Evolutionary conservation across 2,113 vertebrate species (phyloP).

Genomic region (Grantiella picta): DNA sequence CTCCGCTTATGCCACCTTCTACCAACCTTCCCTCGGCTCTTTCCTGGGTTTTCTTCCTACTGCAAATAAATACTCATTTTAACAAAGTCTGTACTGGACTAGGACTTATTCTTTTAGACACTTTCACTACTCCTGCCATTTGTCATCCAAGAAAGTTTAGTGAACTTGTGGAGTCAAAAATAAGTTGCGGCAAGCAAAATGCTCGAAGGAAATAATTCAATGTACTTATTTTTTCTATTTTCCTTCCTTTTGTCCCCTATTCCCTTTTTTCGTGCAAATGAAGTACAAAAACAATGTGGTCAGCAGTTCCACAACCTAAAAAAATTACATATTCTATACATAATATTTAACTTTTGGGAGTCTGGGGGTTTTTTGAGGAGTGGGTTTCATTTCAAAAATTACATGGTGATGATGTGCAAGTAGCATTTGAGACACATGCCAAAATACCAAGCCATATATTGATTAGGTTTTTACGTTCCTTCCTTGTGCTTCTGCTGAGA

Average conservation of each 20-base stretch:
- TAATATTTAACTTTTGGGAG: background rate
- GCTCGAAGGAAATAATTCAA: background rate
- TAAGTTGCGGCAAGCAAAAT: background rate
- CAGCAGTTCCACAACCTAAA: background rate
- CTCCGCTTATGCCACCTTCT: background rate
- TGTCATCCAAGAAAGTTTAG: background rate
- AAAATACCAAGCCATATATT: background rate
- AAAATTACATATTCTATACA: background rate
- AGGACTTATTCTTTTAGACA: background rate
- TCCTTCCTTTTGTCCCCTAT: background rate
- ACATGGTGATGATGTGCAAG: background rate
- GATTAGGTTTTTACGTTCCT: background rate
- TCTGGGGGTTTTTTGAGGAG: background rate
- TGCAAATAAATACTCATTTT: background rate
- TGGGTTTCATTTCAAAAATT: background rate
- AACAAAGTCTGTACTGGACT: background rate
- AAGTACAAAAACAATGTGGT: background rate
- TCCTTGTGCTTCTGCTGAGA: background rate
- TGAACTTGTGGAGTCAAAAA: background rate
- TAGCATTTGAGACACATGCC: background rate
- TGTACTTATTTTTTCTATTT: background rate
- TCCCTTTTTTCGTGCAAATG: background rate
- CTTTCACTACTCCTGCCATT: background rate
- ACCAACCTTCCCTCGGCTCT: background rate
- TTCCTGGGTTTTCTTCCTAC: background rate